Evolutionary conservation across 2,888 invertebrate species (phyloP), one percentile per base, ranked within the genome.

Genomic region (Pyrrhia umbra): DNA sequence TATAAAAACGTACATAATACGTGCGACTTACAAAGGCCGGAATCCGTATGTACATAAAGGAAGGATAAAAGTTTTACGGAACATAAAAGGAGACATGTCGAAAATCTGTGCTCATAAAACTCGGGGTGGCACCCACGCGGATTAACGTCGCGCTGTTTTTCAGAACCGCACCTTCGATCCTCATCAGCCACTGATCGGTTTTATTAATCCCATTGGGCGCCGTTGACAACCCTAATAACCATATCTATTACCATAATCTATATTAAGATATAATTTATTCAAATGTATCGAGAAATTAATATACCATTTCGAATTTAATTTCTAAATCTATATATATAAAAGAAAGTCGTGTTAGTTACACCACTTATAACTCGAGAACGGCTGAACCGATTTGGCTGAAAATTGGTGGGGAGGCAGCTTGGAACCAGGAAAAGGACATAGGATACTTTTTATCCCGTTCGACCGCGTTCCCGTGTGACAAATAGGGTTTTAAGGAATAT

Each of bases 71-170:
- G 81, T 90, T 91, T 90, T 90, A 91, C 87, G 86, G 75, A 87
- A 84, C 87, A 89, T 90, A 90, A 90, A 90, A 90, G 85, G 81
- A 83, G 88, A 88, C 87, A 91, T 85, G 87, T 85, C 83, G 87
- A 88, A 91, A 91, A 90, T 91, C 89, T 90, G 88, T 75, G 83
- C 85, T 80, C 82, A 84, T 91, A 91, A 91, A 91, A 89, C 83
- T 80, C 72, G 79, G 78, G 77, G 69, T 66, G 59, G 73, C 79
- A 66, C 80, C 81, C 80, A 80, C 75, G 64, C 67, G 79, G 81
- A 80, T 86, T 81, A 82, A 81, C 73, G 55, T 42, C 13, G 50
- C 25, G 62, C 65, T 77, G 67, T 77, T 62, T 65, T 65, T 64
- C 34, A 59, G 45, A 62, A 61, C 52, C 75, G 37, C 59, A 71